These are phyloP conservation scores for Notocelia uddmanniana DNA, from an alignment of 2,888 invertebrate genomes.

Conservation along the genomic window DNA sequence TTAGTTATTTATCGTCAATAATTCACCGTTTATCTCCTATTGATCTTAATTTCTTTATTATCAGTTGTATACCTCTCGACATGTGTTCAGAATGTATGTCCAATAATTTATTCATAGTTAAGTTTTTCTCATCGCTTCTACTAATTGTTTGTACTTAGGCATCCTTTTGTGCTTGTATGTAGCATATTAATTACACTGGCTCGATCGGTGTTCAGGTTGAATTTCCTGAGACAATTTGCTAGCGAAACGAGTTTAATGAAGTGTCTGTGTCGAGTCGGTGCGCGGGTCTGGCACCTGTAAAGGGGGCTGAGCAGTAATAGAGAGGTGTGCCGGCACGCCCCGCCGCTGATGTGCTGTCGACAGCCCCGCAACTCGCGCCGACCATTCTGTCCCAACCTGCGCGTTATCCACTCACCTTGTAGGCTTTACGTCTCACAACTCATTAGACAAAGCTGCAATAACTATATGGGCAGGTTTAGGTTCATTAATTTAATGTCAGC, in stretches of 20 bases:
- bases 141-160: conserved; percentile 26
- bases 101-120: conserved; percentile 50
- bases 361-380: conserved; percentile 50
- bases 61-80: conserved; percentile 54
- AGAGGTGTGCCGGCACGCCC: conserved; percentile 82
- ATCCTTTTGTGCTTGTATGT: conserved; percentile 30
- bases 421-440: conserved; percentile 38
- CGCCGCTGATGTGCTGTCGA: conserved; percentile 66
- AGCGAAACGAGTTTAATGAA: conserved; percentile 58
- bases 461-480: conserved; percentile 21
- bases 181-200: conserved; percentile 29
- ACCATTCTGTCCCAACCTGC: conserved; percentile 25
- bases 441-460: conserved; percentile 36
- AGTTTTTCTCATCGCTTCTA: conserved; percentile 30
- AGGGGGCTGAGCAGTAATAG: conserved; percentile 69
- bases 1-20: conserved; percentile 73
- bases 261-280: conserved; percentile 49
- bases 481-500: conserved; percentile 33
- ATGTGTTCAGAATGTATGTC: conserved; percentile 53
- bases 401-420: conserved; percentile 32
- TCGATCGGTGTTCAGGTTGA: conserved; percentile 31
- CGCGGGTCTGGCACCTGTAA: conserved; percentile 53
- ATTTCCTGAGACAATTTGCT: conserved; percentile 41
- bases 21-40: conserved; percentile 67
- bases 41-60: conserved; percentile 77